phyloP scores from a whole-genome alignment of 1,140 invertebrate species.

The Nymphalis io region DNA sequence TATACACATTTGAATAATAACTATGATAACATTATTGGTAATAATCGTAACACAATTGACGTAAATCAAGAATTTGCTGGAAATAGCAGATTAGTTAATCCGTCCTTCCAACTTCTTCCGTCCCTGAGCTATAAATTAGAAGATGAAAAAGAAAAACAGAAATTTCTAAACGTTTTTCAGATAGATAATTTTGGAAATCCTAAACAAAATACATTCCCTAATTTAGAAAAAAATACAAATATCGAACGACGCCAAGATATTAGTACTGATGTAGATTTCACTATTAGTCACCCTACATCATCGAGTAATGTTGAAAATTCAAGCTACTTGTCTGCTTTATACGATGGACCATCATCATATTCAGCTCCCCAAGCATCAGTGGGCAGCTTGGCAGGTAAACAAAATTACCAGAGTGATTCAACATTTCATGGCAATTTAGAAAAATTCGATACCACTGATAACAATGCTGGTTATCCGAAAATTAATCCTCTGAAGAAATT shows the following conservation, averaged over 20 bases:
- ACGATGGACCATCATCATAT: constrained; percentile 68
- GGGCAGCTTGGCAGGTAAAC: constrained; percentile 47
- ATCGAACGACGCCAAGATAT: constrained; percentile 41
- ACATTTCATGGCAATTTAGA: constrained; percentile 57
- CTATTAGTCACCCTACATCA: constrained; percentile 47
- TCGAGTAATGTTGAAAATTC: constrained; percentile 39
- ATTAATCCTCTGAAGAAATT: constrained; percentile 43
- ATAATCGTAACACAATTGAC: constrained; percentile 1
- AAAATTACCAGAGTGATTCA: constrained; percentile 41
- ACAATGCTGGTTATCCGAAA: constrained; percentile 56
- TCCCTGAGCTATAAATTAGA: constrained; percentile 65
- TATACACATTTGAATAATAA: constrained; percentile 54
- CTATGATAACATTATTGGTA: constrained; percentile 8
- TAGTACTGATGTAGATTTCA: constrained; percentile 50
- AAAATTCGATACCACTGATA: constrained; percentile 52
- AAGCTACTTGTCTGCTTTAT: constrained; percentile 49
- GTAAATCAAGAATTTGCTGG: constrained; percentile 4
- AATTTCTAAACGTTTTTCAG: constrained; percentile 54
- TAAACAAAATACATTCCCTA: constrained; percentile 25
- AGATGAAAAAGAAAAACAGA: constrained; percentile 59
- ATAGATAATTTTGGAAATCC: constrained; percentile 55
- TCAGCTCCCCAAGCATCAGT: constrained; percentile 64
- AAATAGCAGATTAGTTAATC: constrained; percentile 39
- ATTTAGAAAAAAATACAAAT: constrained; percentile 27
- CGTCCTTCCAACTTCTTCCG: constrained; percentile 60